Percentiles rank a stretch among this genome's conserved stretches.
Conservation (phyloP, 2,888 invertebrate genomes). For the Reticulitermes lucifugus region DNA sequence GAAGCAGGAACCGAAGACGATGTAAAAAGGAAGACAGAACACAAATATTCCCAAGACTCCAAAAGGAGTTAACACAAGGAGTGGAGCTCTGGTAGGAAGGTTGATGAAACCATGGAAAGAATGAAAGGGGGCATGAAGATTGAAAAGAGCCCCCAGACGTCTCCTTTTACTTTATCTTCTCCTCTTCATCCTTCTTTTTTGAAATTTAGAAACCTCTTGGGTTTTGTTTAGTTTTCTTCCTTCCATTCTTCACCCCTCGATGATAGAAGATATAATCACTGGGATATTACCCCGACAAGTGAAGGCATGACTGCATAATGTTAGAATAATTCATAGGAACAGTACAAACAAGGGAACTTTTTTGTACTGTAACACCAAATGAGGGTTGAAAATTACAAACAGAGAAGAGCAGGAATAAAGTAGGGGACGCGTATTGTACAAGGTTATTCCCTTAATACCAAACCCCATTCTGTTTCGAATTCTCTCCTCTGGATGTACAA, state of each 20-base stretch:
- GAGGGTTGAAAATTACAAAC: constrained; percentile 45
- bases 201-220: constrained; percentile 45
- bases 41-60: constrained; percentile 23
- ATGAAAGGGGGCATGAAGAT: constrained; percentile 9
- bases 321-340: constrained; percentile 45
- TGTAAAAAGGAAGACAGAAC: not conserved
- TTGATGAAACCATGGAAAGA: constrained; percentile 8
- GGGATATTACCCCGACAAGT: constrained; percentile 3
- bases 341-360: constrained; percentile 45
- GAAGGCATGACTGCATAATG: constrained; percentile 4
- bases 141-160: constrained; percentile 26
- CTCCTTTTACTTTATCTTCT: not conserved
- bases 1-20: constrained; percentile 19
- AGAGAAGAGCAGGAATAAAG: not conserved
- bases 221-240: constrained; percentile 48
- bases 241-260: not conserved
- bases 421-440: not conserved
- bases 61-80: constrained; percentile 14
- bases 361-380: constrained; percentile 44
- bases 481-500: not conserved
- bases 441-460: constrained; percentile 20
- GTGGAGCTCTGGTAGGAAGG: not conserved
- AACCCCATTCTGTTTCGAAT: constrained; percentile 35
- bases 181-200: not conserved
- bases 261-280: not conserved